Percentiles rank a stretch among this genome's conserved stretches.
phyloP scores from a whole-genome alignment of 2,888 invertebrate species.

The Drosophila quinaria region DNA sequence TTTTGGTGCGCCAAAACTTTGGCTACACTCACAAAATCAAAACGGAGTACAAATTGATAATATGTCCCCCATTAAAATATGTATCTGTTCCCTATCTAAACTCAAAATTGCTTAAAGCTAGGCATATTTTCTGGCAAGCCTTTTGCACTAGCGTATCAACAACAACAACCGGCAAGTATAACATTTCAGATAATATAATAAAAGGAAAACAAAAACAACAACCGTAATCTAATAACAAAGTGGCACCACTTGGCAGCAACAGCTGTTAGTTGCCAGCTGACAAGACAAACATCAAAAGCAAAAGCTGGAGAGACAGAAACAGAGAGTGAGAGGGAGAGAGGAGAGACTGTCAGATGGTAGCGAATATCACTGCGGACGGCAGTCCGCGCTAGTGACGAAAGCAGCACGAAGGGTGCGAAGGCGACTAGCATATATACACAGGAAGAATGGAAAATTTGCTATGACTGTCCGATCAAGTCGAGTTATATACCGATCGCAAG shows the following conservation, averaged over 20 bases:
- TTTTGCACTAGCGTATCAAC: neutral
- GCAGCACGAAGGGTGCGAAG: too few relatives aligned
- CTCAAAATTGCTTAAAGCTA: neutral
- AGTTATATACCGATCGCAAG: too few relatives aligned
- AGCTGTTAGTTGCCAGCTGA: slow-evolving; percentile 38
- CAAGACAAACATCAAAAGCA: slow-evolving; percentile 19
- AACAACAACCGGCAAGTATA: slow-evolving; percentile 6
- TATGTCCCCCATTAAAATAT: neutral
- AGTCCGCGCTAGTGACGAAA: too few relatives aligned
- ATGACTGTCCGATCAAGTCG: too few relatives aligned
- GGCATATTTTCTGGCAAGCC: neutral
- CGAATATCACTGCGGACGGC: too few relatives aligned
- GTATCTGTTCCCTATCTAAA: neutral
- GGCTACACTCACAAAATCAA: slow-evolving; percentile 13
- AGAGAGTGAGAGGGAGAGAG: neutral
- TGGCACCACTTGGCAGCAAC: slow-evolving; percentile 51
- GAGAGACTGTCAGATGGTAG: neutral
- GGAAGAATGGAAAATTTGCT: too few relatives aligned
- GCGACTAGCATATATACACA: too few relatives aligned
- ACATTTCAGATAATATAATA: neutral
- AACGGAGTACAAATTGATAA: neutral
- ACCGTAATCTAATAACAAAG: slow-evolving; percentile 16
- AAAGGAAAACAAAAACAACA: neutral
- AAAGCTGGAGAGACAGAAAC: slow-evolving; percentile 9
- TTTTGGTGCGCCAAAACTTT: slow-evolving; percentile 6